Percentiles rank a stretch among this genome's conserved stretches.
Evolutionary conservation across 1,140 invertebrate species (phyloP).

Genomic region (Macrobrachium rosenbergii): DNA sequence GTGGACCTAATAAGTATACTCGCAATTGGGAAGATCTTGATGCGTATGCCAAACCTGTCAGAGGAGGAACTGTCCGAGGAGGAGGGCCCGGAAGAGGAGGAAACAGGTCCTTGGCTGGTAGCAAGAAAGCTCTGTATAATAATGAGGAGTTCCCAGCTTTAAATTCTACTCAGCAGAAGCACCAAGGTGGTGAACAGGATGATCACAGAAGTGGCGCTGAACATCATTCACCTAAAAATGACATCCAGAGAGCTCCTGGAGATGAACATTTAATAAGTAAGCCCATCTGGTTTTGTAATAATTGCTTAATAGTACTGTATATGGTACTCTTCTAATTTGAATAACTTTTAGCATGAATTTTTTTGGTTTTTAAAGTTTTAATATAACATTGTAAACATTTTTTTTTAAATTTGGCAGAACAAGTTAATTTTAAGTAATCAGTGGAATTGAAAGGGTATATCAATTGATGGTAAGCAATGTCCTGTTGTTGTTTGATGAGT

Average conservation of each 20-base stretch:
- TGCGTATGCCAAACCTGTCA: slow-evolving; percentile 78
- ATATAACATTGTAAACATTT: no score
- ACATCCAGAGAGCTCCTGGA: background rate
- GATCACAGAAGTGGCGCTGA: slow-evolving; percentile 1
- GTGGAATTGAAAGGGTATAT: no score
- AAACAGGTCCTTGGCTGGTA: slow-evolving; percentile 13
- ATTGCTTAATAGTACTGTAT: no score
- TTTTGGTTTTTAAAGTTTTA: no score
- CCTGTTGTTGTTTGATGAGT: no score
- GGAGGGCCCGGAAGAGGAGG: slow-evolving; percentile 49
- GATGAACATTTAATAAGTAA: slow-evolving; percentile 4
- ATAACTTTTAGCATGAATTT: no score
- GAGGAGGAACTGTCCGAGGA: slow-evolving; percentile 57
- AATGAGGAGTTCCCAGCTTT: slow-evolving; percentile 53
- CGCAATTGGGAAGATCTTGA: slow-evolving; percentile 93
- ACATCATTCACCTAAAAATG: slow-evolving; percentile 1
- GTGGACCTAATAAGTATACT: slow-evolving; percentile 91
- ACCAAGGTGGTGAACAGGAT: slow-evolving; percentile 1
- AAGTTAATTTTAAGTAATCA: no score
- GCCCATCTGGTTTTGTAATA: background rate
- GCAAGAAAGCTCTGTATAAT: slow-evolving; percentile 50
- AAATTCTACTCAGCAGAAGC: slow-evolving; percentile 14
- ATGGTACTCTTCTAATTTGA: background rate
- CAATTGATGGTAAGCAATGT: no score
- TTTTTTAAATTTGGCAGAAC: no score